These are phyloP conservation scores for Asobara japonica DNA, from an alignment of 1,140 invertebrate species.

Conservation along the genomic window DNA sequence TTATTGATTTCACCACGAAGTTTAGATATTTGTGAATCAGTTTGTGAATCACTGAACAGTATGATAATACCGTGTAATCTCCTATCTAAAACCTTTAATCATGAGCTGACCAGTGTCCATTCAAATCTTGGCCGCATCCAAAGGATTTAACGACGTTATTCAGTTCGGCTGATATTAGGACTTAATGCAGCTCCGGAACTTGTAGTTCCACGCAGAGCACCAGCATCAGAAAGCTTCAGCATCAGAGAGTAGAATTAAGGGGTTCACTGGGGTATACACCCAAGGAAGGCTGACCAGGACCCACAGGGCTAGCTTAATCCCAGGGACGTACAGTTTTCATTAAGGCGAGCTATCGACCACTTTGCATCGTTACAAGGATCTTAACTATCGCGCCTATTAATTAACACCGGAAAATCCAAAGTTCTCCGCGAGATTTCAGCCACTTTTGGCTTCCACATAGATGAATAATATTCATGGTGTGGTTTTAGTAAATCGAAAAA, in stretches of 20 bases:
- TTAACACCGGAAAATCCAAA: slow-evolving; percentile 1
- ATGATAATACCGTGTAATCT: background rate
- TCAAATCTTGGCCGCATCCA: background rate
- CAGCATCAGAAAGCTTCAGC: slow-evolving; percentile 1
- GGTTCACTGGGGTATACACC: background rate
- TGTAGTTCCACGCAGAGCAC: slow-evolving; percentile 19
- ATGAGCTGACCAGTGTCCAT: background rate
- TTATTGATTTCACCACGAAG: background rate
- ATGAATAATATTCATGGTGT: no score
- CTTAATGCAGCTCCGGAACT: slow-evolving; percentile 21
- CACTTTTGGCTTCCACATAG: background rate
- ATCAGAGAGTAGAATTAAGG: slow-evolving; percentile 29
- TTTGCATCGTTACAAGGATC: slow-evolving; percentile 7
- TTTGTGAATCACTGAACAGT: background rate
- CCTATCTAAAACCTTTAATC: background rate
- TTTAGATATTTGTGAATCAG: background rate
- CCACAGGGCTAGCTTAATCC: slow-evolving; percentile 11
- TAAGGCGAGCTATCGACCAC: slow-evolving; percentile 21
- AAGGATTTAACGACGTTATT: slow-evolving; percentile 31
- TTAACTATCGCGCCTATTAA: slow-evolving; percentile 18
- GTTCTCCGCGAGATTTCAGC: background rate
- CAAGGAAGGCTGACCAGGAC: slow-evolving; percentile 17
- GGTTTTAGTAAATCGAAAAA: no score
- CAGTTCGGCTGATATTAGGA: slow-evolving; percentile 25
- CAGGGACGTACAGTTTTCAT: slow-evolving; percentile 33